These are phyloP conservation scores for Thalassophryne amazonica DNA, from an alignment of 2,797 vertebrate genomes.

Conservation along the genomic window DNA sequence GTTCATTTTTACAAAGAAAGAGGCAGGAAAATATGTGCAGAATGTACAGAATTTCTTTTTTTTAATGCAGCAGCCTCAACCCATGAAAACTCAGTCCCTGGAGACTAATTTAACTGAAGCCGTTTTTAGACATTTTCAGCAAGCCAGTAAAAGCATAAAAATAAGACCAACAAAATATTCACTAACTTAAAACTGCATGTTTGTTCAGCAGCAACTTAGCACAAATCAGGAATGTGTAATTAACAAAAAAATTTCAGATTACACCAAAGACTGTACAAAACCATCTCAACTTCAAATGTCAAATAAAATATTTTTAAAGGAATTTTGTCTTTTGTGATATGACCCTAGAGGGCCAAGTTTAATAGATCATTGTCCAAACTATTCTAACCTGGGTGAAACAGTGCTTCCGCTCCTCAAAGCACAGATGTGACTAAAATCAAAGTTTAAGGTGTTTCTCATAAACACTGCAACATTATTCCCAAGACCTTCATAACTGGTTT, in stretches of 20 bases:
- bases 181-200: slow-evolving; percentile 25
- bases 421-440: slow-evolving; percentile 20
- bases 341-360: slow-evolving; percentile 50
- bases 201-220: slow-evolving; percentile 25
- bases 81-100: slow-evolving; percentile 64
- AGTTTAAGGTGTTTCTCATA: slow-evolving; percentile 16
- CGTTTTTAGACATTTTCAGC: slow-evolving; percentile 72
- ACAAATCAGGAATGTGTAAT: slow-evolving; percentile 30
- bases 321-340: slow-evolving; percentile 35
- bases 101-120: slow-evolving; percentile 72
- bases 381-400: slow-evolving; percentile 34
- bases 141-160: slow-evolving; percentile 56
- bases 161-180: slow-evolving; percentile 45
- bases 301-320: slow-evolving; percentile 22
- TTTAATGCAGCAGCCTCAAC: slow-evolving; percentile 68
- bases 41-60: slow-evolving; percentile 69
- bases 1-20: slow-evolving; percentile 72
- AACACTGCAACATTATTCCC: slow-evolving; percentile 22
- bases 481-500: slow-evolving; percentile 36
- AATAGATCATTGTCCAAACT: slow-evolving; percentile 51
- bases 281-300: slow-evolving; percentile 18
- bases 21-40: slow-evolving; percentile 68
- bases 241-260: slow-evolving; percentile 3
- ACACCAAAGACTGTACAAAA: slow-evolving; percentile 21
- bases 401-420: slow-evolving; percentile 46